Percentiles rank a stretch among this genome's conserved stretches.
phyloP scores from a whole-genome alignment of 2,797 vertebrate species.

The Lateolabrax maculatus region DNA sequence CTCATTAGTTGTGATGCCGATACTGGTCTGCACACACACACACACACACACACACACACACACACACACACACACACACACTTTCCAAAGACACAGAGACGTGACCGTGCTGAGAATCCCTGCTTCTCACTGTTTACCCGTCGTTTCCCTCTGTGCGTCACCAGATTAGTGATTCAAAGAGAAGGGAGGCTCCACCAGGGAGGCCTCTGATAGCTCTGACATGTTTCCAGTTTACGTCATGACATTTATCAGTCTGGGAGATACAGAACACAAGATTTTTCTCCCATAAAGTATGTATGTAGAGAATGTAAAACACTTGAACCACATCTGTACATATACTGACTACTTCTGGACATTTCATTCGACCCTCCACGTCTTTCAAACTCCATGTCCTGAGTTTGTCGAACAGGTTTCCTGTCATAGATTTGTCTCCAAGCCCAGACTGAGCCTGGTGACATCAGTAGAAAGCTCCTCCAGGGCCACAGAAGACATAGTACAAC shows the following conservation, averaged over 20 bases:
- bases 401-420: not conserved
- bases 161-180: slow-evolving; percentile 45
- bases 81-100: slow-evolving; percentile 5
- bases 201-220: slow-evolving; percentile 14
- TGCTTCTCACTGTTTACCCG: slow-evolving; percentile 32
- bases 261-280: not conserved
- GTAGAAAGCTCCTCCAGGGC: not conserved
- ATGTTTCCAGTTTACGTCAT: slow-evolving; percentile 22
- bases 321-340: not conserved
- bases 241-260: slow-evolving; percentile 29
- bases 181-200: slow-evolving; percentile 18
- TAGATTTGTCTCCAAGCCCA: not conserved
- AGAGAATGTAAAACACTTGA: not conserved
- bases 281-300: not conserved
- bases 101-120: slow-evolving; percentile 30
- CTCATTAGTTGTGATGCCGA: slow-evolving; percentile 27
- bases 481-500: too few relatives aligned
- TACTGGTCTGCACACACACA: slow-evolving; percentile 1
- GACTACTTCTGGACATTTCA: too few relatives aligned
- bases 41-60: slow-evolving; percentile 13
- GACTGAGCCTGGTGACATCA: not conserved
- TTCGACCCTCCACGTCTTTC: not conserved
- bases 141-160: slow-evolving; percentile 41
- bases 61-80: slow-evolving; percentile 5
- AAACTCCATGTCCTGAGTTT: not conserved